Percentiles rank a stretch among this genome's conserved stretches.
These are phyloP conservation scores for Trypoxylon attenuatum DNA, from an alignment of 2,888 invertebrate genomes.

Conservation along the genomic window DNA sequence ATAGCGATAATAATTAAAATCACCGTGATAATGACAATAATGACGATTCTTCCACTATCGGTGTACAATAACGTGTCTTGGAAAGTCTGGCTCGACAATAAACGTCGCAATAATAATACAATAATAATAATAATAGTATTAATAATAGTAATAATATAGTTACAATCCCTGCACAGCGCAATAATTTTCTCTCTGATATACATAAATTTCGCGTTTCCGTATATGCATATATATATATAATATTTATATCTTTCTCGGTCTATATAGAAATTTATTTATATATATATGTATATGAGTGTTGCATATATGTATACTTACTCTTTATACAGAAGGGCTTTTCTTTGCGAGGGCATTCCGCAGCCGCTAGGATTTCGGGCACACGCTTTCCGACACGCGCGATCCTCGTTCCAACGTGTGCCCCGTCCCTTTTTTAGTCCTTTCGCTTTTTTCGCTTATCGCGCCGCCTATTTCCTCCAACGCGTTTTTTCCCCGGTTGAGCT, in stretches of 20 bases:
- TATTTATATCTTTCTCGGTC: slow-evolving; percentile 20
- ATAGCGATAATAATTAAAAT: slow-evolving; percentile 52
- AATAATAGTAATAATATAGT: slow-evolving; percentile 40
- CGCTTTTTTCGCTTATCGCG: slow-evolving; percentile 18
- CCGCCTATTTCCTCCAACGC: slow-evolving; percentile 11
- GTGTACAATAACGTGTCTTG: slow-evolving; percentile 39
- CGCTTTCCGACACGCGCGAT: slow-evolving; percentile 45
- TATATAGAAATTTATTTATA: slow-evolving; percentile 18
- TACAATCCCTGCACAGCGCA: slow-evolving; percentile 55
- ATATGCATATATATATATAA: slow-evolving; percentile 34
- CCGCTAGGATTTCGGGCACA: slow-evolving; percentile 55
- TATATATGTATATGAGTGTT: slow-evolving; percentile 36
- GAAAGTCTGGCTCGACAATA: slow-evolving; percentile 29
- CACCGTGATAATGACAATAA: slow-evolving; percentile 51
- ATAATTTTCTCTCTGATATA: slow-evolving; percentile 51
- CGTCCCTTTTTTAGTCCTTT: slow-evolving; percentile 27
- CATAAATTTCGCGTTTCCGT: slow-evolving; percentile 47
- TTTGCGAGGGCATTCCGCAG: slow-evolving; percentile 61
- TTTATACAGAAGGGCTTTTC: slow-evolving; percentile 71
- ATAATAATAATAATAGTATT: slow-evolving; percentile 34
- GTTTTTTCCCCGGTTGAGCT: neutral
- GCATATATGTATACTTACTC: slow-evolving; percentile 67
- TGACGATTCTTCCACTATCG: slow-evolving; percentile 51
- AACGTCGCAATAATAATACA: slow-evolving; percentile 45
- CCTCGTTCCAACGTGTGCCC: slow-evolving; percentile 33